These are phyloP conservation scores for Danionella cerebrum DNA, from an alignment of 2,113 vertebrate genomes.

Conservation along the genomic window DNA sequence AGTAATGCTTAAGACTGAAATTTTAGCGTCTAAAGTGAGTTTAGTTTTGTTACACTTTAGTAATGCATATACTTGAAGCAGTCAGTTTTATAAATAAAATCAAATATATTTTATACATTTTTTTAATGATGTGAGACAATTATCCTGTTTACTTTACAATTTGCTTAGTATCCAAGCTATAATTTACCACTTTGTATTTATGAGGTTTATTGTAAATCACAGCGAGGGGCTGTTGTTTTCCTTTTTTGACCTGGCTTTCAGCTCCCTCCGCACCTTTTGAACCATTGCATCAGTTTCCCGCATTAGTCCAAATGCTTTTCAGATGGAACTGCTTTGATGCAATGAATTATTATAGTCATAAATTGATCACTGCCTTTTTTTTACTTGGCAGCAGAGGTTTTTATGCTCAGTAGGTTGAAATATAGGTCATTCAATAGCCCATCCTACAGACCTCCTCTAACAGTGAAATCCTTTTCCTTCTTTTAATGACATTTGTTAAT, in stretches of 20 bases:
- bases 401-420: background rate
- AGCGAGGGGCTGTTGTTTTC: background rate
- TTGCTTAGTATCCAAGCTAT: background rate
- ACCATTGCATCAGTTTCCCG: conserved; percentile 6
- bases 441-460: background rate
- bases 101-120: too few relatives aligned
- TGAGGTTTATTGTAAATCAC: background rate
- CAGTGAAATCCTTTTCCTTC: background rate
- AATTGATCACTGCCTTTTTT: conserved; percentile 21
- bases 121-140: too few relatives aligned
- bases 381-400: background rate
- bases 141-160: too few relatives aligned
- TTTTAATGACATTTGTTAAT: background rate
- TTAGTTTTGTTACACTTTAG: too few relatives aligned
- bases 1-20: background rate
- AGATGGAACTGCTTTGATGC: conserved; percentile 22
- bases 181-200: background rate
- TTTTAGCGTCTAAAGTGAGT: too few relatives aligned
- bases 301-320: conserved; percentile 3
- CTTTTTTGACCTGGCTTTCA: background rate
- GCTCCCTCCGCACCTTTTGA: background rate
- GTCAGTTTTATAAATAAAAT: too few relatives aligned
- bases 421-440: background rate
- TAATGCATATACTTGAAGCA: too few relatives aligned
- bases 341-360: conserved; percentile 11